Evolutionary conservation across 2,113 vertebrate genomes (phyloP).

Genomic region (rat (Rattus norvegicus)): DNA sequence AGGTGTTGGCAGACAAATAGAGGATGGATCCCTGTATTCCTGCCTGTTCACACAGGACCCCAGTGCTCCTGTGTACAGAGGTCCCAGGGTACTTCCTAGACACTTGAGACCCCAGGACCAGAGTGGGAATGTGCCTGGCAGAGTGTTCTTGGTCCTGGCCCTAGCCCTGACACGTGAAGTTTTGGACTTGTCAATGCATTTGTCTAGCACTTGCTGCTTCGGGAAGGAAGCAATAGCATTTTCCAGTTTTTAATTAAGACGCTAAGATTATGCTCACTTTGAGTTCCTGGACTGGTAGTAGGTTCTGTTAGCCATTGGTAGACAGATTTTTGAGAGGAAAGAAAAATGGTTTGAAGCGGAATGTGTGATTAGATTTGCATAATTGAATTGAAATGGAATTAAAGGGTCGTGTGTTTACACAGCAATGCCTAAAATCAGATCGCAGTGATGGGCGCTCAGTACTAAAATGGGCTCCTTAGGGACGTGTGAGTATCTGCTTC

Average conservation of each 20-base stretch:
- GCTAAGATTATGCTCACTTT: not conserved
- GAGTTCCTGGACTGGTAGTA: not conserved
- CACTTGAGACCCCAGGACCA: no score
- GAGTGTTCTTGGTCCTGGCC: not conserved
- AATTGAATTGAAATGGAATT: constrained; percentile 77
- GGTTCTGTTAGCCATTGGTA: constrained; percentile 34
- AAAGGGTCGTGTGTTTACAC: constrained; percentile 76
- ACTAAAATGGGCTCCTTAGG: constrained; percentile 44
- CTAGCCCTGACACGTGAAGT: not conserved
- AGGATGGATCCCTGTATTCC: not conserved
- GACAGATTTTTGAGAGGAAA: constrained; percentile 65
- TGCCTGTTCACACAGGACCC: not conserved
- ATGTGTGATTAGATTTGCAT: constrained; percentile 77
- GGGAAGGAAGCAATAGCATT: not conserved
- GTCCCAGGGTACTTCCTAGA: not conserved
- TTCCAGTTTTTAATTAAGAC: not conserved
- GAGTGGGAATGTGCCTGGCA: fast-evolving
- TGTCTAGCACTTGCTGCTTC: not conserved
- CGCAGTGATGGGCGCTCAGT: constrained; percentile 47
- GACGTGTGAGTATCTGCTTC: not conserved
- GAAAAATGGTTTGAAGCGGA: constrained; percentile 67
- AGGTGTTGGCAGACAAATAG: not conserved
- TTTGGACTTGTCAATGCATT: no score
- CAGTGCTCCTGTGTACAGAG: not conserved
- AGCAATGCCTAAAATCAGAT: constrained; percentile 67